A percentile compares a stretch with the other conserved stretches of the same genome.
Conservation (phyloP, 2,888 invertebrate species). For the Anthophora plumipes region DNA sequence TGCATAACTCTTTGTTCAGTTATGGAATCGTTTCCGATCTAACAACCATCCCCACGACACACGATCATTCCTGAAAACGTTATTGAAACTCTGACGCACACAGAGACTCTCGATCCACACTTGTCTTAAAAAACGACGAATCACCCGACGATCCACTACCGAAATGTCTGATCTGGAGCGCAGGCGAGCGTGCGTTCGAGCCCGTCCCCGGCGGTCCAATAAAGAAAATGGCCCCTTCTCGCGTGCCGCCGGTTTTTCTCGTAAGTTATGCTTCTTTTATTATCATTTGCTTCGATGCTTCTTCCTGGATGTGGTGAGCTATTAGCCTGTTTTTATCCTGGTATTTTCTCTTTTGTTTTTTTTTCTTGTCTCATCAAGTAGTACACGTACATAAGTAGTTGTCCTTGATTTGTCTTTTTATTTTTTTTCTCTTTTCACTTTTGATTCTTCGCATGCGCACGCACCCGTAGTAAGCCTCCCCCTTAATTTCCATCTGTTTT, state of each 20-base stretch:
- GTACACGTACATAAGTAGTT: constrained; percentile 46
- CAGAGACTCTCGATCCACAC: constrained; percentile 66
- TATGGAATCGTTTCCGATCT: constrained; percentile 33
- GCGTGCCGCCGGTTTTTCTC: constrained; percentile 84
- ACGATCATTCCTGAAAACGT: constrained; percentile 55
- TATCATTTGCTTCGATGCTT: constrained; percentile 85
- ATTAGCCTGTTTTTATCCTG: constrained; percentile 62
- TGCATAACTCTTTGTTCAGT: neutral
- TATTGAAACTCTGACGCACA: constrained; percentile 59
- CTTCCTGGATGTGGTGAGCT: constrained; percentile 81
- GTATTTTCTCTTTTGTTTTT: neutral
- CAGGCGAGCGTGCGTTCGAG: constrained; percentile 81
- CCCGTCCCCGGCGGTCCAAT: constrained; percentile 77
- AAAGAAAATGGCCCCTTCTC: constrained; percentile 79
- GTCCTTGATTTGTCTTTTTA: constrained; percentile 8
- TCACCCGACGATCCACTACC: constrained; percentile 76
- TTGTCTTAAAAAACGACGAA: constrained; percentile 66
- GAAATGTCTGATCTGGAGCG: constrained; percentile 82
- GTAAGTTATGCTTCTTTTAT: constrained; percentile 85
- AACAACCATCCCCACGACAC: constrained; percentile 29
- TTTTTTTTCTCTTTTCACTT: constrained; percentile 22
- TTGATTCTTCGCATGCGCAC: constrained; percentile 74
- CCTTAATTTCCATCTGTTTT: constrained; percentile 20
- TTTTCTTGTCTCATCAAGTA: constrained; percentile 40
- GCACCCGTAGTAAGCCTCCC: constrained; percentile 68